Conservation (phyloP, 2,797 vertebrate species). For the Danio aesculapii region DNA sequence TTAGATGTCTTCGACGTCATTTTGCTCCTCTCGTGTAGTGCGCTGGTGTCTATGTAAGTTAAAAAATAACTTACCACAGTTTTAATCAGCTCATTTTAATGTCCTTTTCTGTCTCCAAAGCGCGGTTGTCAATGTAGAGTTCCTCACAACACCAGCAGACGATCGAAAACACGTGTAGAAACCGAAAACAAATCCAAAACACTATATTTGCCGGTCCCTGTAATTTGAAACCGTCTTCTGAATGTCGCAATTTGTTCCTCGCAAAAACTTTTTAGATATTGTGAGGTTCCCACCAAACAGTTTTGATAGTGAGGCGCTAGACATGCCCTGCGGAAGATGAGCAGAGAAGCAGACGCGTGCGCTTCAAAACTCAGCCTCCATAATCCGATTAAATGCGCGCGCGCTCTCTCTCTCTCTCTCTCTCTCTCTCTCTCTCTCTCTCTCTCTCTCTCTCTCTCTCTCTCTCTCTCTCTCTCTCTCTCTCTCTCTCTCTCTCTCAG, state of each 20-base stretch:
- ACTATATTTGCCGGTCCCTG: not conserved
- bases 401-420: constrained; percentile 37
- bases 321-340: constrained; percentile 57
- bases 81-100: not conserved
- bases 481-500: not conserved
- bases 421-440: constrained; percentile 36
- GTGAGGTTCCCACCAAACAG: not conserved
- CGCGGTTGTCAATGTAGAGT: not conserved
- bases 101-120: not conserved
- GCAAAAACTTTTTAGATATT: not conserved
- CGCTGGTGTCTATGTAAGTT: not conserved
- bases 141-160: not conserved
- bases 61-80: not conserved
- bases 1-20: not conserved
- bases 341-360: constrained; percentile 62
- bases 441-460: not conserved
- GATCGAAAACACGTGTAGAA: not conserved
- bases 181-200: not conserved
- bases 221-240: not conserved
- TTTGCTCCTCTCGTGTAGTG: not conserved
- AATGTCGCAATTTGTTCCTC: not conserved
- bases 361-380: constrained; percentile 66
- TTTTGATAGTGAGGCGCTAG: constrained; percentile 26
- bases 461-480: constrained; percentile 34
- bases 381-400: constrained; percentile 85